phyloP scores from a whole-genome alignment of 2,888 invertebrate species.

The Alentia gelatinosa region DNA sequence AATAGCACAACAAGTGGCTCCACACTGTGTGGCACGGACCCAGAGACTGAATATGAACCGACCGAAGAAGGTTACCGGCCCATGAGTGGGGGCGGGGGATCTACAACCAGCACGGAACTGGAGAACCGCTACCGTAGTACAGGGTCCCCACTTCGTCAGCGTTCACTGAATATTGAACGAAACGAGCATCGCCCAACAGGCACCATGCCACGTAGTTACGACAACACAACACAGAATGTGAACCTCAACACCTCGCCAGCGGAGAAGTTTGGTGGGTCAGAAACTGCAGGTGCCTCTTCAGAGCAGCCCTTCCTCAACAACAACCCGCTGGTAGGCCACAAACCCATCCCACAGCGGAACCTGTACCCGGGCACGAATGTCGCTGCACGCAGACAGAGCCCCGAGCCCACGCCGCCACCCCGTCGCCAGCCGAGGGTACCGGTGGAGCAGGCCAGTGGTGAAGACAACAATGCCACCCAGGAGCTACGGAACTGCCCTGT shows the following conservation, averaged over 20 bases:
- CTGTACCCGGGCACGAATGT: background rate
- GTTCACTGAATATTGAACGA: slow-evolving; percentile 49
- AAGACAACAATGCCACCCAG: background rate
- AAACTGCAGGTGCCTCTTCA: background rate
- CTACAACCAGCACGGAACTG: background rate
- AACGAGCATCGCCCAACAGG: background rate
- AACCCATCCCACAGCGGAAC: slow-evolving; percentile 33
- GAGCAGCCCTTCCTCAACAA: slow-evolving; percentile 27
- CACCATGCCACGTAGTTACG: slow-evolving; percentile 8
- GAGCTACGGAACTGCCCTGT: slow-evolving; percentile 67
- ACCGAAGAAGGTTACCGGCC: background rate
- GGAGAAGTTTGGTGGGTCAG: background rate
- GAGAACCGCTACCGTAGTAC: background rate
- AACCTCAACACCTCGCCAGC: background rate
- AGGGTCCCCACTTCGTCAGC: background rate
- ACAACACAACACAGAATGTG: slow-evolving; percentile 29
- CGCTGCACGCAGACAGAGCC: background rate
- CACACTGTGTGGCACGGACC: slow-evolving; percentile 1
- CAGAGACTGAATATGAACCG: background rate
- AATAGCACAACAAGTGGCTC: slow-evolving; percentile 11
- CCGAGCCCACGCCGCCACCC: background rate
- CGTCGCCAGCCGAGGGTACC: background rate
- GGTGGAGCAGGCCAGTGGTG: background rate
- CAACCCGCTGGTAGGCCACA: slow-evolving; percentile 17
- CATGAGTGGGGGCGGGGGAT: background rate